Evolutionary conservation across 2,888 invertebrate species (phyloP).

Genomic region (Nesidiocoris tenuis): DNA sequence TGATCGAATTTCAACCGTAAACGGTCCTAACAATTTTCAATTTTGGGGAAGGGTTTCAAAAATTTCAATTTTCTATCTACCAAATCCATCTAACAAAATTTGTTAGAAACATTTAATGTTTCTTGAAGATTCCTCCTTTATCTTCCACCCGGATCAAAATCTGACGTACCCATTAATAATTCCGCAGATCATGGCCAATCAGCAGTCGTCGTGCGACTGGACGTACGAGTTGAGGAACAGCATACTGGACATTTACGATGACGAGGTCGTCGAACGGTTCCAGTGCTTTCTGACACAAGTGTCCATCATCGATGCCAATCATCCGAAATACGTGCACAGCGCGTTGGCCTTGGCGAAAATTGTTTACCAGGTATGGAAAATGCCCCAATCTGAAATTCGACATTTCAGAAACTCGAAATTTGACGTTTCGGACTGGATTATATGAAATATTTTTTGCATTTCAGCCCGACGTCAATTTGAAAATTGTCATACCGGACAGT

Average conservation of each 20-base stretch:
- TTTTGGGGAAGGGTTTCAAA: too few relatives aligned
- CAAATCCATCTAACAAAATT: too few relatives aligned
- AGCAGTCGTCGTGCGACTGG: slow-evolving; percentile 5
- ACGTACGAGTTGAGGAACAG: slow-evolving; percentile 6
- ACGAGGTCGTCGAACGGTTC: slow-evolving; percentile 6
- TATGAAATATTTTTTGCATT: not conserved
- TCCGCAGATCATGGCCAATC: not conserved
- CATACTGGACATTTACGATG: slow-evolving; percentile 22
- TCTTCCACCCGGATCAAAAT: too few relatives aligned
- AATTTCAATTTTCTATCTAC: too few relatives aligned
- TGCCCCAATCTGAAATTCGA: too few relatives aligned
- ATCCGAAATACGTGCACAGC: slow-evolving; percentile 30
- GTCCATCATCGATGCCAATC: slow-evolving; percentile 5
- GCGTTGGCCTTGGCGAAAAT: slow-evolving; percentile 15
- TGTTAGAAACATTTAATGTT: too few relatives aligned
- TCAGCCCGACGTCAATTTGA: slow-evolving; percentile 26
- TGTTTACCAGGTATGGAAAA: slow-evolving; percentile 26
- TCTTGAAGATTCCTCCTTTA: too few relatives aligned
- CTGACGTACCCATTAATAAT: too few relatives aligned
- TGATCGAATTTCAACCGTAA: too few relatives aligned
- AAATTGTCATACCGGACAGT: slow-evolving; percentile 19
- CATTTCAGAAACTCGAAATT: too few relatives aligned
- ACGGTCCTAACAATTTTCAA: too few relatives aligned
- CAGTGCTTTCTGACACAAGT: slow-evolving; percentile 16
- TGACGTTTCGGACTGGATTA: too few relatives aligned